A percentile compares a stretch with the other conserved stretches of the same genome.
Evolutionary conservation across 2,888 invertebrate species (phyloP).

Genomic region (Anodontia alba): DNA sequence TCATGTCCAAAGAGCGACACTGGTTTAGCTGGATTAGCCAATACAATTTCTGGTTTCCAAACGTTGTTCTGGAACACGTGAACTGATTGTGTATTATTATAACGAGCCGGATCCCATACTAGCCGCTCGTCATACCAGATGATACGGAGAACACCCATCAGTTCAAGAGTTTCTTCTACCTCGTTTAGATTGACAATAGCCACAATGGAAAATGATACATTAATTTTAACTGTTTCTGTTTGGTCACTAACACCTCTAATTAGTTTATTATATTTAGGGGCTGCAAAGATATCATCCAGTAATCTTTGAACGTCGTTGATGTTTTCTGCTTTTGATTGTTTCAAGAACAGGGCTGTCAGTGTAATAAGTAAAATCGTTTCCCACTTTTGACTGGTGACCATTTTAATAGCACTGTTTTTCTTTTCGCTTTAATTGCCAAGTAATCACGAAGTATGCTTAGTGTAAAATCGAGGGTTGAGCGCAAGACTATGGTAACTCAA

Average conservation of each 20-base stretch:
- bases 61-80: slow-evolving; percentile 23
- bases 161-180: slow-evolving; percentile 27
- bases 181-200: background rate
- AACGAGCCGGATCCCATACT: background rate
- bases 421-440: too few species aligned
- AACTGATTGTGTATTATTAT: background rate
- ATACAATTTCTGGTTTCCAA: slow-evolving; percentile 37
- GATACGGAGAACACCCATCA: slow-evolving; percentile 23
- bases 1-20: slow-evolving; percentile 15
- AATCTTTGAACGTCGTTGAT: slow-evolving; percentile 17
- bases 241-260: slow-evolving; percentile 26
- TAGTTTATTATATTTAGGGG: slow-evolving; percentile 24
- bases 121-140: slow-evolving; percentile 36
- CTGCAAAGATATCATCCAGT: background rate
- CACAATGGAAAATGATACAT: background rate
- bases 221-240: slow-evolving; percentile 14
- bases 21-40: slow-evolving; percentile 24
- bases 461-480: too few species aligned
- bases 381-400: too few species aligned
- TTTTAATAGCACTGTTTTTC: too few species aligned
- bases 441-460: too few species aligned
- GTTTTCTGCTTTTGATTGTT: background rate
- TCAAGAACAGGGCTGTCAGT: background rate
- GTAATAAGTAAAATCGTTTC: too few species aligned
- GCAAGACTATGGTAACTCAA: too few species aligned